These are phyloP conservation scores for Vireo altiloquus DNA, from an alignment of 2,113 vertebrate species.

Conservation along the genomic window DNA sequence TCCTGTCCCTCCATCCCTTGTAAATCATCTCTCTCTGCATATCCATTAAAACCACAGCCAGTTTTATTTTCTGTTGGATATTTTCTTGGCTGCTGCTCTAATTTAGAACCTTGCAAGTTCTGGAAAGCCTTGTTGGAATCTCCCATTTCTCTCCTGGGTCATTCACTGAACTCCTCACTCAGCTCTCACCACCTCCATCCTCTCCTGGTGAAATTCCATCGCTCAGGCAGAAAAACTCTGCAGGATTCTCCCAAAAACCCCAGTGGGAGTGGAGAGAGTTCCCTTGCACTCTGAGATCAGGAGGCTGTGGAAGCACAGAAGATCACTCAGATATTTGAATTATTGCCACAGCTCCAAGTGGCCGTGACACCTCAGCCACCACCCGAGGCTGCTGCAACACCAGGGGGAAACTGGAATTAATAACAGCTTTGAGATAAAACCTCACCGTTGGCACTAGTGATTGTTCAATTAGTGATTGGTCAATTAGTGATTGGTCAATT, in stretches of 20 bases:
- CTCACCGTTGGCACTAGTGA: neutral
- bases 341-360: rapidly evolving
- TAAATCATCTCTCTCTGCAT: neutral
- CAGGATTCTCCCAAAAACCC: neutral
- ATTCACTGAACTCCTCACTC: neutral
- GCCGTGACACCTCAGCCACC: neutral
- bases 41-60: neutral
- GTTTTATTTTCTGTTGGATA: neutral
- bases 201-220: rapidly evolving
- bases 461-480: neutral
- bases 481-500: neutral
- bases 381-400: too few species aligned
- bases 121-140: neutral
- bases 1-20: too few species aligned
- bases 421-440: neutral
- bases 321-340: neutral
- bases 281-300: neutral
- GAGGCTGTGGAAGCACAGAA: neutral
- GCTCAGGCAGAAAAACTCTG: neutral
- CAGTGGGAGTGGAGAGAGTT: neutral
- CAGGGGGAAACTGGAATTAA: neutral
- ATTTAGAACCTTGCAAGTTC: neutral
- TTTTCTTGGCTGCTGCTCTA: neutral
- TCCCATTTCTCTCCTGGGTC: neutral
- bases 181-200: neutral